Evolutionary conservation across 1,140 invertebrate genomes (phyloP).

Genomic region (Liolophura sinensis): DNA sequence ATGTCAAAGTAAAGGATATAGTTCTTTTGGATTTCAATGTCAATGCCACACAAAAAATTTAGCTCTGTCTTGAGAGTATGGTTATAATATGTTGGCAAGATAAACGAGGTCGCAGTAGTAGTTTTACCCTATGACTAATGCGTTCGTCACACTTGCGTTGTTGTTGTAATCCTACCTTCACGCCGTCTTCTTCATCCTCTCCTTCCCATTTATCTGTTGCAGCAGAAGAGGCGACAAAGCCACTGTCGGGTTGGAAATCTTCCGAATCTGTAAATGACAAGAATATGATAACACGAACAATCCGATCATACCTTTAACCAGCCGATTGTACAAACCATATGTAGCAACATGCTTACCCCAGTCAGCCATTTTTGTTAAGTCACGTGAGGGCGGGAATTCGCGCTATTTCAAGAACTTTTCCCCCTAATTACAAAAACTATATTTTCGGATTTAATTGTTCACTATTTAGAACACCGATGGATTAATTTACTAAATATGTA

Average conservation of each 20-base stretch:
- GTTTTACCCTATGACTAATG: background rate
- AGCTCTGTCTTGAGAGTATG: too few species aligned
- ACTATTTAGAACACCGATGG: background rate
- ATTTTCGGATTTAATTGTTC: background rate
- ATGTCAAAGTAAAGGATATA: too few species aligned
- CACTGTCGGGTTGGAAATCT: conserved; percentile 26
- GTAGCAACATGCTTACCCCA: conserved; percentile 30
- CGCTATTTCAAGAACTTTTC: background rate
- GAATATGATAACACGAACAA: conserved; percentile 8
- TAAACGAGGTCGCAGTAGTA: background rate
- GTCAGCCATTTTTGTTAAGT: conserved; percentile 27
- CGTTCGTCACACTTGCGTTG: background rate
- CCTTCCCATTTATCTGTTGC: conserved; percentile 78
- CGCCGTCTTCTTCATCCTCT: conserved; percentile 82
- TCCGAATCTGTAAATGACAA: conserved; percentile 22
- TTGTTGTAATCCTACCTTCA: conserved; percentile 69
- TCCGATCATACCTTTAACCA: background rate
- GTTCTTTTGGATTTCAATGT: too few species aligned
- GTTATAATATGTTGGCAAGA: too few species aligned
- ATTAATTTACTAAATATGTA: too few species aligned
- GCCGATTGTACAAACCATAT: conserved; percentile 11
- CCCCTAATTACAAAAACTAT: background rate
- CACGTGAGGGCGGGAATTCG: background rate
- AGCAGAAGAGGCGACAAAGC: conserved; percentile 13
- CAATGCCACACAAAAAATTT: too few species aligned